Conservation (phyloP, 2,113 vertebrate genomes). For the Anolis carolinensis region DNA sequence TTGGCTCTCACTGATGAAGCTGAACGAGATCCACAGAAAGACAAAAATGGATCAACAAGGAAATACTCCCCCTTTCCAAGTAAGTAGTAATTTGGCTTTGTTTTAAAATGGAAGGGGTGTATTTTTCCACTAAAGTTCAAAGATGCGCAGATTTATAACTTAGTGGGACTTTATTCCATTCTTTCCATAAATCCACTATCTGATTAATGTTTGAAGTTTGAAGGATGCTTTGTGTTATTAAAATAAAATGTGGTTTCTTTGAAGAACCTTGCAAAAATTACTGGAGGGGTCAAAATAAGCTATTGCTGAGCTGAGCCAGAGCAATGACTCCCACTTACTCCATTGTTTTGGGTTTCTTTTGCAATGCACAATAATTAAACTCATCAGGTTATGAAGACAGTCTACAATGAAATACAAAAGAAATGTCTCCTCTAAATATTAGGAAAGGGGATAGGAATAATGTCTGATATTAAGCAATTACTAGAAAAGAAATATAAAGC, state of each 20-base stretch:
- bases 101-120: conserved; percentile 24
- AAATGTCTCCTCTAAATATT: background rate
- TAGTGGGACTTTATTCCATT: conserved; percentile 35
- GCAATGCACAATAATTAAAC: conserved; percentile 43
- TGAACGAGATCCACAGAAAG: conserved; percentile 32
- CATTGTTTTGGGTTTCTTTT: conserved; percentile 33
- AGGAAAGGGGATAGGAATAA: background rate
- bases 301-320: conserved; percentile 52
- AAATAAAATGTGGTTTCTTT: conserved; percentile 49
- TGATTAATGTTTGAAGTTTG: conserved; percentile 61
- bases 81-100: conserved; percentile 2
- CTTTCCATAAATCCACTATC: conserved; percentile 48
- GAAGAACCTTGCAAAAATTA: conserved; percentile 43
- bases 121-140: conserved; percentile 51
- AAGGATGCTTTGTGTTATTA: conserved; percentile 48
- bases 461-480: background rate
- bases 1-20: conserved; percentile 18
- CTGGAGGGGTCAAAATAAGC: conserved; percentile 49
- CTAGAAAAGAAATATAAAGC: background rate
- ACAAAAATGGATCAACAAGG: conserved; percentile 41
- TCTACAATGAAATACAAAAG: background rate
- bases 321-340: conserved; percentile 45
- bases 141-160: conserved; percentile 58
- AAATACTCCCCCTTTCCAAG: conserved; percentile 47
- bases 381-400: conserved; percentile 38